Evolutionary conservation across 2,797 vertebrate genomes (phyloP).

Genomic region (Enteromius paludinosus): DNA sequence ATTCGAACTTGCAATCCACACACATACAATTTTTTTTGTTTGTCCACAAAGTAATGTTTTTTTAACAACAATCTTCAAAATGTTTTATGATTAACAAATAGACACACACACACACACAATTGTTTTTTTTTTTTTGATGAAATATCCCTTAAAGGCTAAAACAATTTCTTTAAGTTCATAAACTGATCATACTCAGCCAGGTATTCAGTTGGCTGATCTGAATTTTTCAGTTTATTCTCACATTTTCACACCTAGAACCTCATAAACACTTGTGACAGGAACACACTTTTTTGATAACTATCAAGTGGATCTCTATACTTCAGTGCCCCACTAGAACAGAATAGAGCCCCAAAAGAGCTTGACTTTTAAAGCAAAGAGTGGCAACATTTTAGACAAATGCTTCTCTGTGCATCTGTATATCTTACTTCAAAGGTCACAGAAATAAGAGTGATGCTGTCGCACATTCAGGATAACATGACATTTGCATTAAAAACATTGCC

Average conservation of each 20-base stretch:
- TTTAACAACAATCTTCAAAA: not conserved
- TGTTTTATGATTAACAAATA: not conserved
- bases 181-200: not conserved
- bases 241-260: not conserved
- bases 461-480: constrained; percentile 26
- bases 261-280: not conserved
- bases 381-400: not conserved
- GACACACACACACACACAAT: too few species aligned
- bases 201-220: not conserved
- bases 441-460: not conserved
- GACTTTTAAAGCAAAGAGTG: not conserved
- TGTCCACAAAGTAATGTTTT: not conserved
- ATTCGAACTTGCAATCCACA: not conserved
- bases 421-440: constrained; percentile 11
- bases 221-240: not conserved
- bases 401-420: not conserved
- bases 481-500: constrained; percentile 14
- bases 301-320: constrained; percentile 2
- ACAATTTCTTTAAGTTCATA: too few species aligned
- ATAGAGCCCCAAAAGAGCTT: not conserved
- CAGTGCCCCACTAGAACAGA: not conserved
- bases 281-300: not conserved
- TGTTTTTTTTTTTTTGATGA: too few species aligned
- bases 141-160: too few species aligned
- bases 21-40: not conserved